Conservation (phyloP, 2,888 invertebrate genomes). For the Actias luna region DNA sequence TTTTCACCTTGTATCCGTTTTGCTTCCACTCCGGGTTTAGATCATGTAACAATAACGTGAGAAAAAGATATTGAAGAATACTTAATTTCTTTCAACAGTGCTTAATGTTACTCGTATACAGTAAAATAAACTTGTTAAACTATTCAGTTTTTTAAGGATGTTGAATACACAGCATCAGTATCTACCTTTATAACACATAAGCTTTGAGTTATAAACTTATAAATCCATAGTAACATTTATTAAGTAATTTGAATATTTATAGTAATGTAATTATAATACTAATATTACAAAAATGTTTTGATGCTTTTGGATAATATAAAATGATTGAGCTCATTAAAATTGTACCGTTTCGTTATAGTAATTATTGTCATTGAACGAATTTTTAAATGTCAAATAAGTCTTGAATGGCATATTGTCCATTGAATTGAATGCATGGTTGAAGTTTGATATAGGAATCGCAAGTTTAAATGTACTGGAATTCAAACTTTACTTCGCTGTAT, state of each 20-base stretch:
- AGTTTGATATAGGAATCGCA: background rate
- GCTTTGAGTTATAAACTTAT: too few species aligned
- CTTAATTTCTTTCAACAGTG: background rate
- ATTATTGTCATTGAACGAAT: background rate
- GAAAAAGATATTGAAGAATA: background rate
- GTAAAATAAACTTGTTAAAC: background rate
- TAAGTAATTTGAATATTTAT: too few species aligned
- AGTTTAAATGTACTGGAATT: background rate
- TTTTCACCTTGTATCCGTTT: slow-evolving; percentile 2
- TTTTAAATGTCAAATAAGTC: background rate
- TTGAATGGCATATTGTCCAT: background rate
- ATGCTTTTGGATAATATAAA: too few species aligned
- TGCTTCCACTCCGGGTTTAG: background rate
- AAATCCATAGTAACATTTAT: too few species aligned
- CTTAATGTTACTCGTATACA: background rate
- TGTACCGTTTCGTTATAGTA: background rate
- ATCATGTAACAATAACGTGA: background rate
- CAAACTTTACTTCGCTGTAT: background rate
- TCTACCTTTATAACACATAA: too few species aligned
- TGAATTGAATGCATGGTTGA: background rate
- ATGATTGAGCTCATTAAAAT: too few species aligned
- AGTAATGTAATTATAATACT: too few species aligned
- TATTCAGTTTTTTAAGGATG: too few species aligned
- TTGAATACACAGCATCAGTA: too few species aligned
- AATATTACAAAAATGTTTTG: too few species aligned